Evolutionary conservation across 2,797 vertebrate genomes (phyloP).

Genomic region (Notolepis coatsorum): DNA sequence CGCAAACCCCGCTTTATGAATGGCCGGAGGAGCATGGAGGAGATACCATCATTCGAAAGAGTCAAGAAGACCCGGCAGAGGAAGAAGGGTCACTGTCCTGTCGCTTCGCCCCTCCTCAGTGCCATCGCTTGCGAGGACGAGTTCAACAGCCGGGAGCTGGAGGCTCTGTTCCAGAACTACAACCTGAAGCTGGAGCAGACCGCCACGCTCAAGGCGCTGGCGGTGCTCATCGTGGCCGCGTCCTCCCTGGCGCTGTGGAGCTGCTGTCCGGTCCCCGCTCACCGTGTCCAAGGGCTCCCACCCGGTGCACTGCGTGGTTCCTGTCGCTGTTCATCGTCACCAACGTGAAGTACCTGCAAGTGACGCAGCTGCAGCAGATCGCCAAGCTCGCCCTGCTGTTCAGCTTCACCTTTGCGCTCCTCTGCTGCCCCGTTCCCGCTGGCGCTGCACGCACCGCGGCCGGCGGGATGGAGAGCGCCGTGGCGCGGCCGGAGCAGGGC

Average conservation of each 20-base stretch:
- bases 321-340: constrained; percentile 96
- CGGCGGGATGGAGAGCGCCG: constrained; percentile 69
- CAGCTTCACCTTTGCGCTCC: constrained; percentile 96
- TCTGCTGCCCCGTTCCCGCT: constrained; percentile 93
- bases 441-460: constrained; percentile 76
- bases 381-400: constrained; percentile 94
- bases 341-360: constrained; percentile 96
- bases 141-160: constrained; percentile 95
- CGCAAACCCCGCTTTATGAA: constrained; percentile 87
- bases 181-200: constrained; percentile 98
- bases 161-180: constrained; percentile 96
- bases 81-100: constrained; percentile 83
- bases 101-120: constrained; percentile 78
- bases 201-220: constrained; percentile 94
- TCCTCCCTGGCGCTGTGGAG: constrained; percentile 92
- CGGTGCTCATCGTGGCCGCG: constrained; percentile 91
- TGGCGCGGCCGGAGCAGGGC: constrained; percentile 90
- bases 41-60: constrained; percentile 89
- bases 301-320: constrained; percentile 97
- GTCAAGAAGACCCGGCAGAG: constrained; percentile 89
- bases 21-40: constrained; percentile 96
- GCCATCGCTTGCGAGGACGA: constrained; percentile 89
- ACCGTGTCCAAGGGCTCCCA: constrained; percentile 95
- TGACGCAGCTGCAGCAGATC: constrained; percentile 96
- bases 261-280: constrained; percentile 90